These are phyloP conservation scores for Metallyticus violacea DNA, from an alignment of 2,888 invertebrate species.

Conservation along the genomic window DNA sequence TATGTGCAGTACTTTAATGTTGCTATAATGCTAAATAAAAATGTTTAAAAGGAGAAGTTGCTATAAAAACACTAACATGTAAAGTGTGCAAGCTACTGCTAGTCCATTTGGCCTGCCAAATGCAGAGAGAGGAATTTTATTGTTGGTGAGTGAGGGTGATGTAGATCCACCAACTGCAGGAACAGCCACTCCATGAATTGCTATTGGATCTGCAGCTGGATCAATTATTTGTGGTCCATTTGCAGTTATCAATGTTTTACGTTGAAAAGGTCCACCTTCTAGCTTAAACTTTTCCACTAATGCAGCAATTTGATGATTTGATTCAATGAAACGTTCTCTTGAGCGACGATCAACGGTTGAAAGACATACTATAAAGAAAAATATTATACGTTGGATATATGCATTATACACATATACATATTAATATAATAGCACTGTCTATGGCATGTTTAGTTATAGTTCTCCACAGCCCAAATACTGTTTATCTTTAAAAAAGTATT, in stretches of 20 bases:
- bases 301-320: constrained; percentile 88
- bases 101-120: constrained; percentile 70
- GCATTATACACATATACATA: too few species aligned
- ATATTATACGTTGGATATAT: too few species aligned
- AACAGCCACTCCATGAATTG: constrained; percentile 34
- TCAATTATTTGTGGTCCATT: constrained; percentile 34
- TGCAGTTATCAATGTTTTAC: constrained; percentile 8
- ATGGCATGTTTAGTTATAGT: neutral
- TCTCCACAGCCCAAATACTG: too few species aligned
- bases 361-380: constrained; percentile 59
- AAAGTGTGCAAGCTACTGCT: constrained; percentile 66
- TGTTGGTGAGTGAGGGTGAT: constrained; percentile 39
- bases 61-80: constrained; percentile 53
- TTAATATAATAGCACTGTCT: neutral
- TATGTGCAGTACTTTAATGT: neutral
- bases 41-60: constrained; percentile 18
- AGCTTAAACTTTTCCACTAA: constrained; percentile 87
- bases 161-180: neutral
- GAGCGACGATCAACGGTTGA: constrained; percentile 78
- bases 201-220: constrained; percentile 40
- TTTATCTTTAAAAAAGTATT: too few species aligned
- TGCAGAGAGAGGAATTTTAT: constrained; percentile 69
- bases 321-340: constrained; percentile 87
- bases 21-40: constrained; percentile 10
- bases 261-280: constrained; percentile 72